A percentile compares a stretch with the other conserved stretches of the same genome.
Evolutionary conservation across 2,113 vertebrate species (phyloP).

Genomic region (Zosterops pallidus): DNA sequence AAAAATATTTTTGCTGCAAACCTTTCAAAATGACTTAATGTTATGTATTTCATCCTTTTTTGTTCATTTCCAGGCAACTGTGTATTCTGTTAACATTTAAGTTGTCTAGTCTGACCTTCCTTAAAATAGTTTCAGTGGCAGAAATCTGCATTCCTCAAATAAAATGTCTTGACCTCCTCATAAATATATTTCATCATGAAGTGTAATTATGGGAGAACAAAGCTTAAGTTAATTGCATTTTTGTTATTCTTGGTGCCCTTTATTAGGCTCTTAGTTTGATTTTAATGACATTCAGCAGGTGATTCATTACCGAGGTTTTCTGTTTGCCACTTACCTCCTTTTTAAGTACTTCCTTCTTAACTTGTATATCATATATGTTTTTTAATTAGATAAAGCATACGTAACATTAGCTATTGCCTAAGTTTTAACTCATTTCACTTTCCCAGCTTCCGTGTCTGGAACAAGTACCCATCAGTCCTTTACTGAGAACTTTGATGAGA

Average conservation of each 20-base stretch:
- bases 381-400: neutral
- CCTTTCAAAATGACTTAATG: neutral
- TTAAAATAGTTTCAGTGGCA: constrained; percentile 1
- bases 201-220: constrained; percentile 62
- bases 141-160: constrained; percentile 17
- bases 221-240: constrained; percentile 56
- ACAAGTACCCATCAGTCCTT: neutral
- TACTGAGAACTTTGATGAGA: neutral
- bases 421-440: neutral
- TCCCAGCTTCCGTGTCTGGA: neutral
- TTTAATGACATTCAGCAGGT: constrained; percentile 24
- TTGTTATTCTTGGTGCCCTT: constrained; percentile 25
- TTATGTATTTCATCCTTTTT: neutral
- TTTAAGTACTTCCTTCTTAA: neutral
- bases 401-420: neutral
- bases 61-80: neutral
- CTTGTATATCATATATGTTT: neutral
- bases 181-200: constrained; percentile 50
- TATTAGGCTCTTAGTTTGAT: neutral
- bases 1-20: neutral
- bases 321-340: neutral
- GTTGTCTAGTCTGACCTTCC: neutral
- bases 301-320: neutral
- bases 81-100: constrained; percentile 1
- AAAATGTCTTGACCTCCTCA: neutral